Percentiles rank a stretch among this genome's conserved stretches.
phyloP scores from a whole-genome alignment of 2,113 vertebrate species.

The Etheostoma spectabile region DNA sequence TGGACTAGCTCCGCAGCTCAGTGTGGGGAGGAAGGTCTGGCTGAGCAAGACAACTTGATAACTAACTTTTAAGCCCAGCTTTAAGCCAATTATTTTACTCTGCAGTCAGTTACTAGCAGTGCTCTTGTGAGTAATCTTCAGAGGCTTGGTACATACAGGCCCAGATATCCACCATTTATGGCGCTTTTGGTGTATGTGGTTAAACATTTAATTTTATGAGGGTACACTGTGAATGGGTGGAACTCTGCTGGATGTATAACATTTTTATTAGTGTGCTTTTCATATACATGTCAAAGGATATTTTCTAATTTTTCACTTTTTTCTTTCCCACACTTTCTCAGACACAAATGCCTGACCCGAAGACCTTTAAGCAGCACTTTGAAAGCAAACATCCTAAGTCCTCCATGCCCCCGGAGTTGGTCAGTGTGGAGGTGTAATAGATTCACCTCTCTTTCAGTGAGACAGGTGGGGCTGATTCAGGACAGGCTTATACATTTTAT shows the following conservation, averaged over 20 bases:
- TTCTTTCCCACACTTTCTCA: conserved; percentile 24
- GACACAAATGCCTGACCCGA: conserved; percentile 84
- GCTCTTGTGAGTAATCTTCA: no score
- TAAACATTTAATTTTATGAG: background rate
- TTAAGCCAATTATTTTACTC: no score
- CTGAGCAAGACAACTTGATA: no score
- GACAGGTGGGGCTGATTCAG: conserved; percentile 30
- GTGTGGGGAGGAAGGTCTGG: no score
- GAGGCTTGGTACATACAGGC: no score
- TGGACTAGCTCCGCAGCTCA: no score
- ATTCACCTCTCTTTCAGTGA: conserved; percentile 22
- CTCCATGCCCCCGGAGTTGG: conserved; percentile 73
- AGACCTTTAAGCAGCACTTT: conserved; percentile 85
- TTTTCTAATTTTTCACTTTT: background rate
- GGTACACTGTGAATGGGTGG: background rate
- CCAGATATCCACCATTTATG: background rate
- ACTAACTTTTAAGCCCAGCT: no score
- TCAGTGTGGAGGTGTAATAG: conserved; percentile 49
- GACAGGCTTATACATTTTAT: conserved; percentile 26
- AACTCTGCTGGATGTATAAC: background rate
- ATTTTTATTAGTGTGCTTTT: background rate
- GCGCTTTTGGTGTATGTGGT: background rate
- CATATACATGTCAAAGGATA: background rate
- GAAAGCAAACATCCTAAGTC: conserved; percentile 84
- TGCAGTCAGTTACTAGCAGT: no score